phyloP scores from a whole-genome alignment of 2,888 invertebrate genomes.

The Tetragnatha montana region DNA sequence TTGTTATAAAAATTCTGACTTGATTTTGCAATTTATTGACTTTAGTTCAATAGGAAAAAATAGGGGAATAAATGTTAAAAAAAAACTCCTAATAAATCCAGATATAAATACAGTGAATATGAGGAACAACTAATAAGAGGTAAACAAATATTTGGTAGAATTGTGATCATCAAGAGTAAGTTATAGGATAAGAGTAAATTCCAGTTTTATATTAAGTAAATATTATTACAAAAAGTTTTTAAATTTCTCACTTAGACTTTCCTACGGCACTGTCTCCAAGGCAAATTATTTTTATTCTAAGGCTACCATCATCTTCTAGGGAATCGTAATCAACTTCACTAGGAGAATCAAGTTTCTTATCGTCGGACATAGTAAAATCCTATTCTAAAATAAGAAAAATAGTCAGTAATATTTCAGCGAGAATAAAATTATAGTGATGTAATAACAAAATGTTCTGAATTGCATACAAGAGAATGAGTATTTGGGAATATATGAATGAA shows the following conservation, averaged over 20 bases:
- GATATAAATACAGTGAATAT: background rate
- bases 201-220: background rate
- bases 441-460: background rate
- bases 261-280: conserved; percentile 80
- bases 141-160: background rate
- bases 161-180: background rate
- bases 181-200: too few species aligned
- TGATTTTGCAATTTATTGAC: too few species aligned
- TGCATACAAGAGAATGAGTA: background rate
- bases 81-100: background rate
- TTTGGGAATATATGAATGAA: background rate
- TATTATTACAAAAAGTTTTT: background rate
- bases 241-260: conserved; percentile 78
- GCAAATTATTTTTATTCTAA: conserved; percentile 78
- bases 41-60: too few species aligned
- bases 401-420: background rate
- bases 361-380: conserved; percentile 49
- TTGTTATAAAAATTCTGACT: too few species aligned
- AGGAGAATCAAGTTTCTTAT: conserved; percentile 42
- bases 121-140: background rate
- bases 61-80: too few species aligned
- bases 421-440: background rate
- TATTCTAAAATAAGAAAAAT: conserved; percentile 18
- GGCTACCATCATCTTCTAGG: conserved; percentile 67
- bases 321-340: conserved; percentile 67